phyloP scores from a whole-genome alignment of 2,797 vertebrate species.

The Benthosema pterotum region DNA sequence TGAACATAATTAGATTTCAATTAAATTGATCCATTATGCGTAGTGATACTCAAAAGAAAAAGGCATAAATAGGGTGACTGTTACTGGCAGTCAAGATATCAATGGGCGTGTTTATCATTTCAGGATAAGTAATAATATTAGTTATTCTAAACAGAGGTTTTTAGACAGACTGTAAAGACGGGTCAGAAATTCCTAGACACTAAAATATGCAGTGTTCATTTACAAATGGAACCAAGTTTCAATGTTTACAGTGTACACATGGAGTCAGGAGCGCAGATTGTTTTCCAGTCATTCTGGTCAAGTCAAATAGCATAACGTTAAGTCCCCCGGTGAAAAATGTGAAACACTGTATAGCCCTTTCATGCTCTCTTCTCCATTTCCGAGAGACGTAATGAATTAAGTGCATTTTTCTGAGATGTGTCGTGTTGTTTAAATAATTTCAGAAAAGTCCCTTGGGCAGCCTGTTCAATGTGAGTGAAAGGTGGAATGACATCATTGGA shows the following conservation, averaged over 20 bases:
- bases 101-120: conserved; percentile 15
- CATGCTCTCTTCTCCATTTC: conserved; percentile 25
- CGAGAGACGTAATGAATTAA: conserved; percentile 17
- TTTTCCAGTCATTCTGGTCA: conserved; percentile 50
- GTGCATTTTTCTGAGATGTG: conserved; percentile 42
- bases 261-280: conserved; percentile 54
- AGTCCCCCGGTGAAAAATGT: conserved; percentile 32
- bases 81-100: background rate
- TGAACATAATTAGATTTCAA: background rate
- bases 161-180: conserved; percentile 57
- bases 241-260: conserved; percentile 9
- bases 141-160: background rate
- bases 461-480: background rate
- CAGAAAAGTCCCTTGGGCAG: conserved; percentile 25
- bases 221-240: too few species aligned
- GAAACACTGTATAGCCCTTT: conserved; percentile 22
- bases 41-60: too few species aligned
- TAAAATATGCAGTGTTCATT: background rate
- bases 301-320: conserved; percentile 24
- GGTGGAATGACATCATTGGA: conserved; percentile 28
- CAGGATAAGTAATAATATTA: background rate
- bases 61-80: too few species aligned
- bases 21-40: background rate
- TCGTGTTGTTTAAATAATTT: conserved; percentile 45
- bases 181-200: conserved; percentile 39